Conservation (phyloP, 2,113 vertebrate species). For the Dromaius novaehollandiae region DNA sequence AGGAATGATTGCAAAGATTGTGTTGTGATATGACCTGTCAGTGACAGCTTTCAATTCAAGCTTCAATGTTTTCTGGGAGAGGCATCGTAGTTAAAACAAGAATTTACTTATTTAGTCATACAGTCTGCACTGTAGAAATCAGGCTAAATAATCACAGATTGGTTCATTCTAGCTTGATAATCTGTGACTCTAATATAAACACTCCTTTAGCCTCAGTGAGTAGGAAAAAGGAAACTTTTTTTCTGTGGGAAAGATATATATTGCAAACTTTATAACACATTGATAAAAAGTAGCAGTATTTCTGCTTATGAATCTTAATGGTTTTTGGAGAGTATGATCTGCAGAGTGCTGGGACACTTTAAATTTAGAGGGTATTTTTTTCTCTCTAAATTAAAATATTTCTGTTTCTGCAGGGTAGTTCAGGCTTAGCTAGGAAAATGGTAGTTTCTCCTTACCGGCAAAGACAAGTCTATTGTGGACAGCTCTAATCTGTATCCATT, state of each 20-base stretch:
- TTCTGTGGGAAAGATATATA: background rate
- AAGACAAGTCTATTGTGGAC: background rate
- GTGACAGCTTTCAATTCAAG: background rate
- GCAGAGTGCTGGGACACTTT: background rate
- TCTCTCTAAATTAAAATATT: background rate
- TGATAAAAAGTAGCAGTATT: background rate
- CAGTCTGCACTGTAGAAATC: background rate
- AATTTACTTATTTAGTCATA: background rate
- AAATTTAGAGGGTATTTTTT: background rate
- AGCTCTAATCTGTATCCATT: background rate
- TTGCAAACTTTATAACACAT: background rate
- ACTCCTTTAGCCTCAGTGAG: background rate
- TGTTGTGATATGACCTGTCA: background rate
- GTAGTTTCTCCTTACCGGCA: constrained; percentile 21
- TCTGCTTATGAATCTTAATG: background rate
- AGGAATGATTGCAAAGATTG: background rate
- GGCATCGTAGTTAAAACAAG: background rate
- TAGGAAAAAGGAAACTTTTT: rapidly evolving
- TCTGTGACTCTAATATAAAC: background rate
- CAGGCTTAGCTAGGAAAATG: background rate
- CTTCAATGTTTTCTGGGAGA: background rate
- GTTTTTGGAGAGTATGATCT: background rate
- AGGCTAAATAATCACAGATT: background rate
- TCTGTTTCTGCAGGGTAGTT: background rate
- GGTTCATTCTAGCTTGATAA: background rate